Conservation (phyloP, 2,888 invertebrate species). For the Odontothrips loti region DNA sequence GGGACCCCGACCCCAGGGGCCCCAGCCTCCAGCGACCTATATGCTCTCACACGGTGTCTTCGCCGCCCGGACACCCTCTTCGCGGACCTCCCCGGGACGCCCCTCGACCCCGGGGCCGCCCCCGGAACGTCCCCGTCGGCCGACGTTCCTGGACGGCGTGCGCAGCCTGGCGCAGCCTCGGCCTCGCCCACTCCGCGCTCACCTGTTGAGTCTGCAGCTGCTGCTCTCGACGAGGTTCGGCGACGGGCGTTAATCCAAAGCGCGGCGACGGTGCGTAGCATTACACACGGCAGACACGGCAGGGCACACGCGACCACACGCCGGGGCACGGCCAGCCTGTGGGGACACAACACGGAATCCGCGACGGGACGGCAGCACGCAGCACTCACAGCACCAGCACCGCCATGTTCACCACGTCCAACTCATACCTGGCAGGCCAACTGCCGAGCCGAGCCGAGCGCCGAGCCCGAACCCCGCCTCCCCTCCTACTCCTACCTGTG, state of each 20-base stretch:
- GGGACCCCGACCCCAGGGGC: neutral
- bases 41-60: neutral
- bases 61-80: neutral
- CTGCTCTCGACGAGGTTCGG: no score
- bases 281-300: neutral
- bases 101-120: neutral
- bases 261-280: neutral
- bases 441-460: neutral
- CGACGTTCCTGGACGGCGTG: no score
- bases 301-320: neutral
- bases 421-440: conserved; percentile 13
- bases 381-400: neutral
- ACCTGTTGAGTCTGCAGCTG: neutral
- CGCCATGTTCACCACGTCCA: neutral
- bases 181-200: neutral
- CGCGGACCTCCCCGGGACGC: neutral
- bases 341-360: neutral
- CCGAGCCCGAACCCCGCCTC: no score
- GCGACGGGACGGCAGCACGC: neutral
- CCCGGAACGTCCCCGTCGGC: neutral
- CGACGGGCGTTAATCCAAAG: neutral
- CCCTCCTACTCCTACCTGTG: neutral
- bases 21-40: neutral
- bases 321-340: neutral
- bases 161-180: no score